Evolutionary conservation across 2,888 invertebrate genomes (phyloP).

Genomic region (Deroplatys truncata): DNA sequence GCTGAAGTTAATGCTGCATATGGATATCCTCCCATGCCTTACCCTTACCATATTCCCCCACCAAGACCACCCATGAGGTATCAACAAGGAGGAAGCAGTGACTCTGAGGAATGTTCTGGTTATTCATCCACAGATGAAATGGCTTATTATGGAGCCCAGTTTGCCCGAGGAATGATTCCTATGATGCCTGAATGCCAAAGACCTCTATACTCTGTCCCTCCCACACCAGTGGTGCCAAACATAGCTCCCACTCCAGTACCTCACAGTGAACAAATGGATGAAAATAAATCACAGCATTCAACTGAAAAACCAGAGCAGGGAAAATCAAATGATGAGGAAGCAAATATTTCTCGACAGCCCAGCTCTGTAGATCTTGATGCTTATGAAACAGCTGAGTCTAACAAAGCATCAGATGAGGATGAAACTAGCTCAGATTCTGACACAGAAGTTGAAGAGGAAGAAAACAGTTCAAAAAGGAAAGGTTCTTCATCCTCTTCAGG

Average conservation of each 20-base stretch:
- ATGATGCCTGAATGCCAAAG: conserved; percentile 16
- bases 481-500: background rate
- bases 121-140: conserved; percentile 48
- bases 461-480: conserved; percentile 28
- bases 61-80: conserved; percentile 34
- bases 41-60: conserved; percentile 34
- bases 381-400: conserved; percentile 14
- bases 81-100: conserved; percentile 28
- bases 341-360: background rate
- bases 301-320: background rate
- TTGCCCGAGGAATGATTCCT: conserved; percentile 2
- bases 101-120: conserved; percentile 36
- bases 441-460: conserved; percentile 38
- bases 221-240: conserved; percentile 35
- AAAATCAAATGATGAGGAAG: background rate
- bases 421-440: conserved; percentile 31
- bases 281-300: background rate
- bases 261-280: conserved; percentile 35
- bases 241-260: conserved; percentile 43
- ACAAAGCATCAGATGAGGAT: conserved; percentile 19
- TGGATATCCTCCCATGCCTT: conserved; percentile 29
- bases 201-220: background rate
- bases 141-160: conserved; percentile 37
- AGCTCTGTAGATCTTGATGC: conserved; percentile 10
- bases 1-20: conserved; percentile 36